A percentile compares a stretch with the other conserved stretches of the same genome.
Conservation (phyloP, 1,140 invertebrate species). For the Philotrypesis tridentata region DNA sequence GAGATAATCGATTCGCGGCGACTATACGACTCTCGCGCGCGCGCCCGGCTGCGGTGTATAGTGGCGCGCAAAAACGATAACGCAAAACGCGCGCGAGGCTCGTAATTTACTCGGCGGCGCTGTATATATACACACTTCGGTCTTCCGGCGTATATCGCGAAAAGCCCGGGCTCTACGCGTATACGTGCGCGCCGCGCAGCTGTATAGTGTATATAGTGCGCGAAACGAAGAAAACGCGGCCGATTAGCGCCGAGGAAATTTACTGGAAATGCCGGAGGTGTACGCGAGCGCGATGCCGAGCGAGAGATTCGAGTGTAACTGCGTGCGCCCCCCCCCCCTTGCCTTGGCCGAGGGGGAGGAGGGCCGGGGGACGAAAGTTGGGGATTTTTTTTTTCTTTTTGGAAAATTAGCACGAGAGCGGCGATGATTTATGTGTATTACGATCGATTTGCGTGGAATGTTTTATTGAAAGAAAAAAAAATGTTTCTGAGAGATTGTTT, state of each 20-base stretch:
- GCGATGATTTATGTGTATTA: too few relatives aligned
- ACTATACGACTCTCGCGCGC: neutral
- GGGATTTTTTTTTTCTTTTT: too few relatives aligned
- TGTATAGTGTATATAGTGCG: too few relatives aligned
- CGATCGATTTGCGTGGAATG: too few relatives aligned
- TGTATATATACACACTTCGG: neutral
- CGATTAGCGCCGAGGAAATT: neutral
- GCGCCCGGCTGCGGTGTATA: too few relatives aligned
- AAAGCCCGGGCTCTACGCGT: neutral
- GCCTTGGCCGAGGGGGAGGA: too few relatives aligned
- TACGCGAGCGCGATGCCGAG: neutral
- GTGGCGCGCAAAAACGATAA: slow-evolving; percentile 8
- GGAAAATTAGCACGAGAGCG: too few relatives aligned
- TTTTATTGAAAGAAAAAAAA: too few relatives aligned
- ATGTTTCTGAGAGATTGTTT: too few relatives aligned
- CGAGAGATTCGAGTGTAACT: neutral
- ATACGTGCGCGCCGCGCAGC: neutral
- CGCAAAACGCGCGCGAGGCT: neutral
- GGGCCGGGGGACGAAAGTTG: neutral
- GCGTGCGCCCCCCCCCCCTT: too few relatives aligned
- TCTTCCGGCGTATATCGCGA: neutral
- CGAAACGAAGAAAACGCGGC: neutral
- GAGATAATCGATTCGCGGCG: slow-evolving; percentile 8
- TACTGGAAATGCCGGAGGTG: neutral
- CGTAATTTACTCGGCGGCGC: neutral